Evolutionary conservation across 2,113 vertebrate genomes (phyloP), one percentile per base, ranked within the genome.

Genomic region (Ivindomyrus marchei): DNA sequence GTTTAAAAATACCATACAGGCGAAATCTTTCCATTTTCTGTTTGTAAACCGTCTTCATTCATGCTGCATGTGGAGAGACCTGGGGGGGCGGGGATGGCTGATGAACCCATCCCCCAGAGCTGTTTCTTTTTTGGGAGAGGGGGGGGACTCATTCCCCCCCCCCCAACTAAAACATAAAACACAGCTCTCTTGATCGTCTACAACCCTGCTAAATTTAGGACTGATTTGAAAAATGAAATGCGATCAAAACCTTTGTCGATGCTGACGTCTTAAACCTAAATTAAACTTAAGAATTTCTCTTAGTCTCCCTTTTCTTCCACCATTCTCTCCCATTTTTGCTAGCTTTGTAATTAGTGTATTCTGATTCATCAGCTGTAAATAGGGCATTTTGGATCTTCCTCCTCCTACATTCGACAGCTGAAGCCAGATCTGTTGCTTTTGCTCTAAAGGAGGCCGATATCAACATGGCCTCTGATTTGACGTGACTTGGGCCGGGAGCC

Each of bases 381-480:
- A 27, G n/a, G n/a, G 15, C 45, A 6, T 47, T 27, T 49, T 19
- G 24, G 46, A 13, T 47, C 84, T 85, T 49, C 84, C 21, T 47
- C 45, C 21, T 50, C n/a, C 39, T 10, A 47, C 42, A 8, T 21
- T 85, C 5, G 39, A 21, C 80, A 47, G 80, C 19, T 47, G 80
- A 84, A 83, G 53, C 53, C 4, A 15, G 27, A 42, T 42, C 13
- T 42, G 27, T 74, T 2, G 15, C 80, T 47, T 85, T 49, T 13
- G 21, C 19, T 47, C 6, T 11, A 11, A 7, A 47, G 47, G 17
- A 49, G n/a, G 46, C 5, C 49, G 3, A 15, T 2, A 19, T 86
- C n/a, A 49, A 8, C 24, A 85, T 49, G 83, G 89, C 74, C n/a
- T 45, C 86, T 56, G 89, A 89, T 89, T 49, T 50, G 66, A 87